Conservation (phyloP, 1,140 invertebrate species). For the Diuraphis noxia region DNA sequence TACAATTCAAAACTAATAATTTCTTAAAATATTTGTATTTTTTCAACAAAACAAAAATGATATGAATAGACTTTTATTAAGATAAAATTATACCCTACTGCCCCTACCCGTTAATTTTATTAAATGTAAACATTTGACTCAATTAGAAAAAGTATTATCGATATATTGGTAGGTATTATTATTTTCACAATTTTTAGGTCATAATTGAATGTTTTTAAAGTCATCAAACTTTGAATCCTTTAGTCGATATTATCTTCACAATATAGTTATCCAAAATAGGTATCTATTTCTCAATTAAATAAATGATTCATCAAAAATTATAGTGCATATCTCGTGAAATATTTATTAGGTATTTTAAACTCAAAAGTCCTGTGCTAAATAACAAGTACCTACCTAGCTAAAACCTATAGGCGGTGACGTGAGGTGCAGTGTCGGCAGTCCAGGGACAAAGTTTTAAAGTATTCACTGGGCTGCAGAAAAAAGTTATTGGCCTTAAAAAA, state of each 20-base stretch:
- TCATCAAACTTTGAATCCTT: background rate
- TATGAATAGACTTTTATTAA: too few species aligned
- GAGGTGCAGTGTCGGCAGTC: background rate
- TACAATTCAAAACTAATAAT: too few species aligned
- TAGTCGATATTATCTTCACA: too few species aligned
- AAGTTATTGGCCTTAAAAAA: background rate
- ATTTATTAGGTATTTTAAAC: background rate
- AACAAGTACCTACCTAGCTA: background rate
- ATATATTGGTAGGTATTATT: background rate
- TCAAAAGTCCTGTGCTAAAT: background rate
- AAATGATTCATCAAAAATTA: background rate
- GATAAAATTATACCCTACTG: too few species aligned
- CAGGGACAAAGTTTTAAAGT: background rate
- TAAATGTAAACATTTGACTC: too few species aligned
- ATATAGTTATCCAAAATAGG: too few species aligned
- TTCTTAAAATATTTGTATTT: too few species aligned
- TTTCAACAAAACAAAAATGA: too few species aligned
- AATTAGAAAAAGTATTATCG: too few species aligned
- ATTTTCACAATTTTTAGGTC: background rate
- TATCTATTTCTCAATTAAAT: too few species aligned
- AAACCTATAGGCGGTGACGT: background rate
- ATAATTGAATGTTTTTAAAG: background rate
- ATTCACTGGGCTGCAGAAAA: background rate
- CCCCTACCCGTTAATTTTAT: too few species aligned
- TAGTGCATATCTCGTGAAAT: background rate